These are phyloP conservation scores for Scaptodrosophila latifasciaeformis DNA, from an alignment of 2,888 invertebrate genomes.

Conservation along the genomic window DNA sequence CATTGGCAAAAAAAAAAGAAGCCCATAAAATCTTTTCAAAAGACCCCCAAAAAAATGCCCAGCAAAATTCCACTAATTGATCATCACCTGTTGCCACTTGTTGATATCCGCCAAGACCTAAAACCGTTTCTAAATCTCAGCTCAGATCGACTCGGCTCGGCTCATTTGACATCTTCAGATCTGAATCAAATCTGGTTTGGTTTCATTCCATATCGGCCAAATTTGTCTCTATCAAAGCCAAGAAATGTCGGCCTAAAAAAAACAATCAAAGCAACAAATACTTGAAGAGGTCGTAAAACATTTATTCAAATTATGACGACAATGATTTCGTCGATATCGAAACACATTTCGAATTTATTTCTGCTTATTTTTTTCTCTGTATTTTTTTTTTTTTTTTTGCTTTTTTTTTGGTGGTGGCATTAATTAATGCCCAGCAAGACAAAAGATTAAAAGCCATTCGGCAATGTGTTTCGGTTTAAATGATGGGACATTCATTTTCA, in stretches of 20 bases:
- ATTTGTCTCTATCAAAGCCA: slow-evolving; percentile 53
- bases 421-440: too few relatives aligned
- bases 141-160: neutral
- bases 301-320: slow-evolving; percentile 48
- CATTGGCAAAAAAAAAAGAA: slow-evolving; percentile 24
- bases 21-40: slow-evolving; percentile 6
- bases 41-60: slow-evolving; percentile 7
- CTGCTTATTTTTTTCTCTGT: too few relatives aligned
- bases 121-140: neutral
- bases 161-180: slow-evolving; percentile 28
- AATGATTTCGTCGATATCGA: too few relatives aligned
- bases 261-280: neutral
- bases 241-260: slow-evolving; percentile 11
- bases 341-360: too few relatives aligned
- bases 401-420: too few relatives aligned
- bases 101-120: neutral
- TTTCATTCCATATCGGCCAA: slow-evolving; percentile 18
- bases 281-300: slow-evolving; percentile 44
- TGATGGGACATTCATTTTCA: neutral
- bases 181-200: slow-evolving; percentile 46
- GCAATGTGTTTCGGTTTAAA: neutral
- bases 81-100: slow-evolving; percentile 32
- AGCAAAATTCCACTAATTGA: slow-evolving; percentile 55
- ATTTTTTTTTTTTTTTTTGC: too few relatives aligned
- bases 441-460: neutral